Conservation (phyloP, 2,113 vertebrate genomes). For the Colius striatus region DNA sequence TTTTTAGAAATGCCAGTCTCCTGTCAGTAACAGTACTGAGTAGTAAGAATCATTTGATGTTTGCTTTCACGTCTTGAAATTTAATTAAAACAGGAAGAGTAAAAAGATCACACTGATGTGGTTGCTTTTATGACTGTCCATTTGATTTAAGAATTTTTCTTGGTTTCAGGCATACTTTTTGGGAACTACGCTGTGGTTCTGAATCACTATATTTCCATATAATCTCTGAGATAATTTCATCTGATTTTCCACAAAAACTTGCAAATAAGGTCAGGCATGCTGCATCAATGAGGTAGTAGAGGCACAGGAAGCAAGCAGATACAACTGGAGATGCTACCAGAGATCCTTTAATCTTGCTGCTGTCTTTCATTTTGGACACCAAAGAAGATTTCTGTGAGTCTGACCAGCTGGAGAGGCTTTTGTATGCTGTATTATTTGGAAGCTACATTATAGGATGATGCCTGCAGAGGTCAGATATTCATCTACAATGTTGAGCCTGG, state of each 20-base stretch:
- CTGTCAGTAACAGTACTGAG: not conserved
- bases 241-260: not conserved
- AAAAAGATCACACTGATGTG: not conserved
- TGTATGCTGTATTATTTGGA: not conserved
- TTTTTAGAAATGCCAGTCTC: not conserved
- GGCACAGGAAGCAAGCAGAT: not conserved
- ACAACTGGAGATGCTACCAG: not conserved
- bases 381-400: not conserved
- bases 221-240: not conserved
- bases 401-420: not conserved
- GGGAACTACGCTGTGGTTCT: not conserved
- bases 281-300: not conserved
- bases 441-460: not conserved
- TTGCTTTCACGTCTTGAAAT: not conserved
- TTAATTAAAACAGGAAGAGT: not conserved
- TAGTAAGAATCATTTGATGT: not conserved
- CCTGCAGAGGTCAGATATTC: not conserved
- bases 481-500: not conserved
- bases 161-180: not conserved
- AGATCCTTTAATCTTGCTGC: not conserved
- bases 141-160: not conserved
- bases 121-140: not conserved
- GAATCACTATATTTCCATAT: not conserved
- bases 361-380: not conserved
- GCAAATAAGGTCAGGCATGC: not conserved